These are phyloP conservation scores for Pseudoips prasinana DNA, from an alignment of 2,888 invertebrate species.

Conservation along the genomic window DNA sequence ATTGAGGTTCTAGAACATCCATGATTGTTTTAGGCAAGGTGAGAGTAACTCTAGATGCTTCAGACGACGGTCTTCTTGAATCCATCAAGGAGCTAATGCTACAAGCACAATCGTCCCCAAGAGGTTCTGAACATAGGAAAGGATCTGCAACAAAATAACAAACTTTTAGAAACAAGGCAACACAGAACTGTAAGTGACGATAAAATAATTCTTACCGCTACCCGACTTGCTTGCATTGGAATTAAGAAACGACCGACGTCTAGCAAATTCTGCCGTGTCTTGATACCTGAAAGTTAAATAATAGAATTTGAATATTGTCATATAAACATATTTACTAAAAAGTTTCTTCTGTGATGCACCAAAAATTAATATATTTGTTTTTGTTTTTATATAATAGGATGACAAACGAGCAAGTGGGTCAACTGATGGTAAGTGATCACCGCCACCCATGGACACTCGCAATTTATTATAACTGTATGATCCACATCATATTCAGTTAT, in stretches of 20 bases:
- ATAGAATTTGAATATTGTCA: no score
- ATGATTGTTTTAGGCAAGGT: conserved; percentile 78
- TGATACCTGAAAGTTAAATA: conserved; percentile 83
- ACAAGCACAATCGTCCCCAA: conserved; percentile 85
- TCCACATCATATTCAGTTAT: no score
- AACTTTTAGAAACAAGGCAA: no score
- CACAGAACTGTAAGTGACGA: no score
- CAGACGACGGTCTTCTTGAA: conserved; percentile 82
- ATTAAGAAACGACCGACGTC: conserved; percentile 83
- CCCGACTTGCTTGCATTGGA: conserved; percentile 81
- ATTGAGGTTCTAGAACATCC: conserved; percentile 81
- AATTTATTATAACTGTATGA: no score
- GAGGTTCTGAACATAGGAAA: conserved; percentile 75
- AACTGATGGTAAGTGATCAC: no score
- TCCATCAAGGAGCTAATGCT: conserved; percentile 85
- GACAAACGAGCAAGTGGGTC: no score
- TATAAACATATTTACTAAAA: no score
- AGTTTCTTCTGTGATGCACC: no score
- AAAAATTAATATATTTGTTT: no score
- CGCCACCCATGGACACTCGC: no score
- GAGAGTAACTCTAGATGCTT: conserved; percentile 78
- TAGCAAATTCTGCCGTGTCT: conserved; percentile 87
- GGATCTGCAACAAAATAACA: conserved; percentile 68
- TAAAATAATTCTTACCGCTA: conserved; percentile 74
- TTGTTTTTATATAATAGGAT: no score